A percentile compares a stretch with the other conserved stretches of the same genome.
Conservation (phyloP, 2,888 invertebrate species). For the Dryocosmus kuriphilus region DNA sequence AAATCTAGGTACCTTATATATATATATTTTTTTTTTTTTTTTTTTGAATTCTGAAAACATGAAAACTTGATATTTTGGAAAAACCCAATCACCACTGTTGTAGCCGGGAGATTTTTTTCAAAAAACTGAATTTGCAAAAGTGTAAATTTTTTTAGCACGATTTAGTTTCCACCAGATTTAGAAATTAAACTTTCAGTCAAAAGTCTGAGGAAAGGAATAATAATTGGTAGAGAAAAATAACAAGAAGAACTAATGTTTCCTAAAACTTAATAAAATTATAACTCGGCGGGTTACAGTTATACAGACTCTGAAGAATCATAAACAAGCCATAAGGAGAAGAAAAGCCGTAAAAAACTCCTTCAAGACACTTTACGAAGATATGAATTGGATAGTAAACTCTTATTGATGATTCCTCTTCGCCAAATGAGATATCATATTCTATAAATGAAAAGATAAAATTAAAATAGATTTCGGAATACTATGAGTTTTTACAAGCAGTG, state of each 20-base stretch:
- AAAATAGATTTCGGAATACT: constrained; percentile 12
- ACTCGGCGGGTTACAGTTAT: constrained; percentile 15
- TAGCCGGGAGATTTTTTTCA: too few relatives aligned
- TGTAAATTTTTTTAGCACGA: too few relatives aligned
- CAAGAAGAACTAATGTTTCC: not conserved
- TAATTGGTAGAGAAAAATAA: not conserved
- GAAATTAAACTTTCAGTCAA: not conserved
- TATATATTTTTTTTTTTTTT: too few relatives aligned
- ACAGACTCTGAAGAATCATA: not conserved
- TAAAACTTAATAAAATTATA: constrained; percentile 26
- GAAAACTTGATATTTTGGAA: too few relatives aligned
- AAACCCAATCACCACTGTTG: too few relatives aligned
- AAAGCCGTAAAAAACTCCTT: constrained; percentile 18
- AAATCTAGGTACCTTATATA: too few relatives aligned
- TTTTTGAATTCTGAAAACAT: too few relatives aligned
- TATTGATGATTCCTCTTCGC: not conserved
- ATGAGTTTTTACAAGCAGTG: constrained; percentile 1
- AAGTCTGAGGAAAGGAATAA: not conserved
- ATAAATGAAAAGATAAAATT: constrained; percentile 26
- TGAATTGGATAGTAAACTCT: constrained; percentile 20
- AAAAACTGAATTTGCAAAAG: too few relatives aligned
- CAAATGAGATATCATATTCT: constrained; percentile 6
- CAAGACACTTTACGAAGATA: not conserved
- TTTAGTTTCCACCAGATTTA: too few relatives aligned
- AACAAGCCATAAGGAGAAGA: constrained; percentile 12